phyloP scores from a whole-genome alignment of 2,888 invertebrate genomes.

The Epinotia brunnichana region DNA sequence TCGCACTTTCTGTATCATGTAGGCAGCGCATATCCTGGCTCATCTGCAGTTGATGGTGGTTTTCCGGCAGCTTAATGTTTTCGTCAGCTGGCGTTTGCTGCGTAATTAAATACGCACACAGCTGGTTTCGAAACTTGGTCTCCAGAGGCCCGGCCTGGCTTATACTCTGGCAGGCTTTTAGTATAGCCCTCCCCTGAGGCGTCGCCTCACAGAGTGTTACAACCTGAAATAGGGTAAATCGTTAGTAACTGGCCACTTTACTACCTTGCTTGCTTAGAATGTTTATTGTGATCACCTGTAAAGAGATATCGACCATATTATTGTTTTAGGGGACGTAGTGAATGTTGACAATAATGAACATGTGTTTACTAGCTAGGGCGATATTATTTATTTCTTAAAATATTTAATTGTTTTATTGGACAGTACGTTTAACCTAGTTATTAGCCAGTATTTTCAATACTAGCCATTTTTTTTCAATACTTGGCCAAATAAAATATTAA shows the following conservation, averaged over 20 bases:
- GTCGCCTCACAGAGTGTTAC: too few relatives aligned
- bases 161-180: too few relatives aligned
- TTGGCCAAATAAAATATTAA: conserved; percentile 8
- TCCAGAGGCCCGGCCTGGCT: too few relatives aligned
- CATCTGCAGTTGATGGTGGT: too few relatives aligned
- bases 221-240: not conserved
- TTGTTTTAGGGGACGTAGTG: conserved; percentile 5
- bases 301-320: conserved; percentile 9
- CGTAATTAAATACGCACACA: too few relatives aligned
- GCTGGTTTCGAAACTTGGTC: too few relatives aligned
- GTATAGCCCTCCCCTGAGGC: too few relatives aligned
- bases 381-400: conserved; percentile 12
- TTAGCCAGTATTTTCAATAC: conserved; percentile 12
- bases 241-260: conserved; percentile 16
- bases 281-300: conserved; percentile 18
- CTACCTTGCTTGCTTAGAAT: conserved; percentile 14
- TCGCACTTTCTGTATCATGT: too few relatives aligned
- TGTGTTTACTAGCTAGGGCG: conserved; percentile 12
- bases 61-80: too few relatives aligned
- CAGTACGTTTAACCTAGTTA: too few relatives aligned
- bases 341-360: conserved; percentile 14
- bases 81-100: too few relatives aligned
- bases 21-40: too few relatives aligned
- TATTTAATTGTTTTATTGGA: conserved; percentile 12
- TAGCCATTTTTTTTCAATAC: conserved; percentile 6